Evolutionary conservation across 2,888 invertebrate species (phyloP), one percentile per base, ranked within the genome.

Genomic region (Cremastinae sp.): DNA sequence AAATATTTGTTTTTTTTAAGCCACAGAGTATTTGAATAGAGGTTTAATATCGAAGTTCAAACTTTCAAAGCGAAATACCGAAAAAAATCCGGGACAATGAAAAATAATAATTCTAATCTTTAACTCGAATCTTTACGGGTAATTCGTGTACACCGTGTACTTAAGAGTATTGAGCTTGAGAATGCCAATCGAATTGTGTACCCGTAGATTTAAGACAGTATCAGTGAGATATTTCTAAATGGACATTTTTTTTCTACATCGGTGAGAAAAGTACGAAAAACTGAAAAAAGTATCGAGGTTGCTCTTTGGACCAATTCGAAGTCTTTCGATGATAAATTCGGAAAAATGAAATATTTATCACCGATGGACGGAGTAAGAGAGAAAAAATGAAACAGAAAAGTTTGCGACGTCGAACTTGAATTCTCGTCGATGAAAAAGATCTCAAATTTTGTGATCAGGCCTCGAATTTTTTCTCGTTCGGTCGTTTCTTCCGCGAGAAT

Each of bases 151-250:
- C 53, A 20, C 58, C 9, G 35, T 53, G 70, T 70, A 71, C 71
- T 75, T 71, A 71, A 53, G 64, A 58, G 58, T 64, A 16, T 58
- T 51, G 74, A 68, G 68, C 68, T 49, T 62, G 20, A 72, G 37
- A 65, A 70, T 59, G 70, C 65, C 53, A 45, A 49, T 59, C 45
- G 51, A 58, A n/a, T 28, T 61, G 14, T 71, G 18, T 39, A 56
- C 59, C 75, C 64, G 39, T 75, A 65, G 59, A 37, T 35, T 71
- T 62, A 81, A 82, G 81, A 84, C 83, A 82, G 75, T 73, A 72
- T 81, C 83, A 85, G 83, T 84, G 83, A 85, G 83, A 84, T 83
- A 82, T 79, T 82, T 81, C 76, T 82, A 81, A 80, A 14, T 83
- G 82, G 79, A 76, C 59, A 20, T 64, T 35, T n/a, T 53, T 62